A percentile compares a stretch with the other conserved stretches of the same genome.
Evolutionary conservation across 2,797 vertebrate genomes (phyloP).

Genomic region (Cercopithecus diana): DNA sequence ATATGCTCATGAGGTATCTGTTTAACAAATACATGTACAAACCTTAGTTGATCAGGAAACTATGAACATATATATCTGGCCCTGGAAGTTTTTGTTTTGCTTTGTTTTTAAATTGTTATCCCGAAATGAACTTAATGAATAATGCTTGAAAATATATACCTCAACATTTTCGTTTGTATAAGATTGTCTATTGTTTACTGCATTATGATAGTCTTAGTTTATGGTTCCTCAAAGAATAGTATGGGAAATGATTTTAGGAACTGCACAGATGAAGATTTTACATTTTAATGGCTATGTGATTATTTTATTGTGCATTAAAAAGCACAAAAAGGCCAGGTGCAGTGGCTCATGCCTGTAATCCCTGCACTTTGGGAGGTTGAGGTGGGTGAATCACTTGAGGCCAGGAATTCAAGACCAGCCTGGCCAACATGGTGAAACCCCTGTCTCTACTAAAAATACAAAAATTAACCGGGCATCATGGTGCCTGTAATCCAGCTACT

Average conservation of each 20-base stretch:
- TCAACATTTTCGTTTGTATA: neutral
- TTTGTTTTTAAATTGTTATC: neutral
- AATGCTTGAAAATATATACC: neutral
- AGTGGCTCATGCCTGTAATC: neutral
- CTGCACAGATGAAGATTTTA: neutral
- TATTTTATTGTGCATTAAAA: neutral
- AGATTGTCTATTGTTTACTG: neutral
- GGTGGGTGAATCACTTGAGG: neutral
- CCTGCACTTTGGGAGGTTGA: neutral
- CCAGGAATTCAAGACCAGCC: neutral
- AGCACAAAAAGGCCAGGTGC: neutral
- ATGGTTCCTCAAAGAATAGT: neutral
- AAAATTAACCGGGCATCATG: rapidly evolving
- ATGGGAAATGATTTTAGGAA: neutral
- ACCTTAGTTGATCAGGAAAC: neutral
- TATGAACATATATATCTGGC: neutral
- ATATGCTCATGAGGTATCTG: neutral
- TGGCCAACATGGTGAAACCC: neutral
- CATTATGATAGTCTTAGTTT: neutral
- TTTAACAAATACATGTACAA: neutral
- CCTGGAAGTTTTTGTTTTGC: neutral
- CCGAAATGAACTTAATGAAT: neutral
- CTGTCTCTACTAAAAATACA: neutral
- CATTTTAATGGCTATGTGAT: neutral
- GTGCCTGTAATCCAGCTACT: neutral